Evolutionary conservation across 2,113 vertebrate species (phyloP).

Genomic region (Cinclus mexicanus): DNA sequence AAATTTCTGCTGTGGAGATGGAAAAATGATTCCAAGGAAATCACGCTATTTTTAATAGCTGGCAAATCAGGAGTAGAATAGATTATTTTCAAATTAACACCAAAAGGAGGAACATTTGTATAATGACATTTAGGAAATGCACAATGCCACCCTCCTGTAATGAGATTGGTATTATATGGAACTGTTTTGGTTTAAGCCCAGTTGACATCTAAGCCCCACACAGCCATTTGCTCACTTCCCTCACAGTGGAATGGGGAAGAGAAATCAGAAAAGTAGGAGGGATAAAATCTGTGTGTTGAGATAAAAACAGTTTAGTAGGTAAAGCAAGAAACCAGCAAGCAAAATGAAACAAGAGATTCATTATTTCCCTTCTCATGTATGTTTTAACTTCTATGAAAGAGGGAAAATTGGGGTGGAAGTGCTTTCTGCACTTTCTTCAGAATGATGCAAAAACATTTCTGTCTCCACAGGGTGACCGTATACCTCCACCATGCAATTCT

Average conservation of each 20-base stretch:
- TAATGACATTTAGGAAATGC: neutral
- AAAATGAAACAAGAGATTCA: neutral
- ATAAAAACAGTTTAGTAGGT: neutral
- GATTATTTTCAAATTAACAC: neutral
- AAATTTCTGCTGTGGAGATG: neutral
- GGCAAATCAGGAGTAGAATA: neutral
- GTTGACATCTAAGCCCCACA: neutral
- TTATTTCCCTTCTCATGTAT: neutral
- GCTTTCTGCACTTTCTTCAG: neutral
- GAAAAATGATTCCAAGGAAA: neutral
- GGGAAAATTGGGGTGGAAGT: neutral
- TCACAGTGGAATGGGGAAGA: neutral
- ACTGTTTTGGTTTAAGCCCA: neutral
- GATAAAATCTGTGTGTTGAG: neutral
- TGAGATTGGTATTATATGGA: neutral
- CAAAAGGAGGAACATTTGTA: neutral
- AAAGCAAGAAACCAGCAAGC: neutral
- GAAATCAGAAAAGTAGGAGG: neutral
- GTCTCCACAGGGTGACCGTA: neutral
- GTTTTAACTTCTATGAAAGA: neutral
- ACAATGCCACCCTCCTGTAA: neutral
- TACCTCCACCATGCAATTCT: neutral
- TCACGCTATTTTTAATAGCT: neutral
- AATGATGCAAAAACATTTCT: neutral
- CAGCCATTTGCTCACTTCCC: rapidly evolving